These are phyloP conservation scores for Ammodytes marinus DNA, from an alignment of 2,113 vertebrate species.

Conservation along the genomic window DNA sequence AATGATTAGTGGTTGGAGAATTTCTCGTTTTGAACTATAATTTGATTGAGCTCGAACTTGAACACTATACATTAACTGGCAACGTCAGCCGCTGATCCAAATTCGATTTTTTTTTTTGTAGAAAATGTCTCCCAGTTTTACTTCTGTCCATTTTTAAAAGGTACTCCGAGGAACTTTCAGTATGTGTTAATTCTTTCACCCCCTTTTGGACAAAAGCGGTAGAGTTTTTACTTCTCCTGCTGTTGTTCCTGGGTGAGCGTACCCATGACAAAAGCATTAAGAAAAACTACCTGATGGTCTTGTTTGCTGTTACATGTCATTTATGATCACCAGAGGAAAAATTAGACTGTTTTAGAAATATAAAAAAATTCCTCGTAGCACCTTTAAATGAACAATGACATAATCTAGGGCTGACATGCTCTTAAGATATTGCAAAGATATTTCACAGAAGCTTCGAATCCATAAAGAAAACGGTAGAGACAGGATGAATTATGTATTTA, in stretches of 20 bases:
- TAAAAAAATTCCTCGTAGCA: too few relatives aligned
- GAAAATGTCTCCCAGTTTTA: not conserved
- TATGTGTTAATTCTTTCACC: too few relatives aligned
- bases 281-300: too few relatives aligned
- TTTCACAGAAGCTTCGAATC: conserved; percentile 11
- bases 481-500: conserved; percentile 1
- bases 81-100: not conserved
- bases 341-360: too few relatives aligned
- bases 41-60: too few relatives aligned
- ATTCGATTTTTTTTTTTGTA: not conserved
- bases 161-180: too few relatives aligned
- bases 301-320: too few relatives aligned
- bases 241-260: too few relatives aligned
- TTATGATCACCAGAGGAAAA: too few relatives aligned
- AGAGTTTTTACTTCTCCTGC: too few relatives aligned
- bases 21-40: not conserved
- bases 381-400: not conserved
- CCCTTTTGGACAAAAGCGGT: too few relatives aligned
- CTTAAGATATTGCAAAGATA: not conserved
- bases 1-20: not conserved
- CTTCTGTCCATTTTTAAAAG: not conserved
- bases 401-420: not conserved
- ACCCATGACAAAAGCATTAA: too few relatives aligned
- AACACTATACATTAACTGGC: not conserved
- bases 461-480: not conserved